A percentile compares a stretch with the other conserved stretches of the same genome.
These are phyloP conservation scores for Hermaeophaga mercurialis DNA, from an alignment of 2,888 invertebrate species.

Conservation along the genomic window DNA sequence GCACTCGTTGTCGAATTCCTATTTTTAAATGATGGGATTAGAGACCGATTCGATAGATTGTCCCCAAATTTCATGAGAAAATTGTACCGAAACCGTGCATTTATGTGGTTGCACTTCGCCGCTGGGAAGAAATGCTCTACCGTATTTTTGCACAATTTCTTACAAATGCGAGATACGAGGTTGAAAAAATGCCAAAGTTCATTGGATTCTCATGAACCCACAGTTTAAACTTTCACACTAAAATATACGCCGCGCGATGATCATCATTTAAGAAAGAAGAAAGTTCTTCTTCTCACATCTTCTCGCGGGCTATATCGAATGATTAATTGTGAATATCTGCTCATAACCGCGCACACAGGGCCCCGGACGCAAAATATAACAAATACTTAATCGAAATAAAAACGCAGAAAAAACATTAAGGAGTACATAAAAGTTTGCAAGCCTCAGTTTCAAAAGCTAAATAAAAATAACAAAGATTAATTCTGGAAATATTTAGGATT, in stretches of 20 bases:
- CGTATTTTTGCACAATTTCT: slow-evolving; percentile 26
- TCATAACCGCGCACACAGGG: neutral
- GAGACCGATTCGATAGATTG: too few species aligned
- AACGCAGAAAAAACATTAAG: too few species aligned
- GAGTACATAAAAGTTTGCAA: neutral
- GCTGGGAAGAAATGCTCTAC: slow-evolving; percentile 1
- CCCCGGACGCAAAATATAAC: neutral
- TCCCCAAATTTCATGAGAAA: too few species aligned
- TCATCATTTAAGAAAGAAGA: slow-evolving; percentile 39
- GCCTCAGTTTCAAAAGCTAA: neutral
- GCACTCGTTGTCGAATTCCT: too few species aligned
- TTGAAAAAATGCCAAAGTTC: slow-evolving; percentile 38
- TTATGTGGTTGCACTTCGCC: slow-evolving; percentile 5
- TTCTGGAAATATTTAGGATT: too few species aligned
- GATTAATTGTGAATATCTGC: slow-evolving; percentile 28
- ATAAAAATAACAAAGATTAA: too few species aligned
- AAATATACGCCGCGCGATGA: slow-evolving; percentile 35
- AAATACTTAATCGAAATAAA: neutral
- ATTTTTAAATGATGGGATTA: too few species aligned
- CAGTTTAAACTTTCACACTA: slow-evolving; percentile 39
- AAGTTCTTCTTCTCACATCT: slow-evolving; percentile 30
- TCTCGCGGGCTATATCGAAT: slow-evolving; percentile 25
- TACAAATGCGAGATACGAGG: slow-evolving; percentile 26
- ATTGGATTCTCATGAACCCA: slow-evolving; percentile 39
- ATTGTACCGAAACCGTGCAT: neutral